Evolutionary conservation across 2,113 vertebrate genomes (phyloP), one percentile per base, ranked within the genome.

Genomic region (Megaceryle torquata): DNA sequence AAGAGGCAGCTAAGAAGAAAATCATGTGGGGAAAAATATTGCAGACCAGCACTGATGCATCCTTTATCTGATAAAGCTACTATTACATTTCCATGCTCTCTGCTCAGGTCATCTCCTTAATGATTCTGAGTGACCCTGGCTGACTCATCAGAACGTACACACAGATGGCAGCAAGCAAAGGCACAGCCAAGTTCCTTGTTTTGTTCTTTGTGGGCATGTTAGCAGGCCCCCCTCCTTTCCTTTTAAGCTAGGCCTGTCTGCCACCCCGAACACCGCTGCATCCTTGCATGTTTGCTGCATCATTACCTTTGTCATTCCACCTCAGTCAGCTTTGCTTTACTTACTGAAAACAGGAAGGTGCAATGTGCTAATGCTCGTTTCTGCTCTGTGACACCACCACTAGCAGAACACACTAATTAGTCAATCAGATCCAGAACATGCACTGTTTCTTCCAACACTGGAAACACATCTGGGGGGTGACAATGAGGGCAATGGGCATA

Each of bases 91-190:
- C 60, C 4, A 12, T 15, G 37, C 33, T 56, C 51, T 69, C 41
- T 59, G 63, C 67, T 88, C n/a, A 50, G 77, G 60, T 88, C 64
- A 35, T 17, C 72, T 44, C 82, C 35, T 16, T 26, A 63, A 35
- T 15, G 37, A 60, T 37, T 63, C 64, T 29, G 46, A 69, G 25
- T 31, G 60, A 72, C 78, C 53, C 39, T 5, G 35, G n/a, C 20
- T 71, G 57, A 54, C 82, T 70, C 79, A n/a, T 33, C 18, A 35
- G 35, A 64, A 37, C 13, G 33, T 7, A 8, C 33, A 16, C 41
- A 51, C 0, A 26, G 6, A 17, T 0, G 76, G 15, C 46, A 46
- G 31, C 33, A 68, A 53, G 54, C 20, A 57, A 7, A 1, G 2
- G 35, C 78, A 39, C 11, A 33, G 65, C 21, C 9, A 0, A 6